These are phyloP conservation scores for Macrophya annulata DNA, from an alignment of 2,888 invertebrate genomes.

Conservation along the genomic window DNA sequence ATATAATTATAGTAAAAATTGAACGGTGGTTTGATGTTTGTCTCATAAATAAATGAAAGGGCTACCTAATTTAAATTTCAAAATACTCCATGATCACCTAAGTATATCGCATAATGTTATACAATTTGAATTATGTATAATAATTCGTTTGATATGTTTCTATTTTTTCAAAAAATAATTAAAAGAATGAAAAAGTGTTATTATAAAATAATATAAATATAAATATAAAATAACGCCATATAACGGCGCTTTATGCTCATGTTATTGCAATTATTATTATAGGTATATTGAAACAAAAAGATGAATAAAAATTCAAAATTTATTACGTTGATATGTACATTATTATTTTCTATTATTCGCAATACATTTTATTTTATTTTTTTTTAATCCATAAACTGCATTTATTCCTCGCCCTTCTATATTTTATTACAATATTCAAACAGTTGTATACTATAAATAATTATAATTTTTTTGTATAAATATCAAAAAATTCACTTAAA, in stretches of 20 bases:
- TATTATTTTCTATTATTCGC: constrained; percentile 24
- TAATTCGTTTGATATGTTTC: constrained; percentile 14
- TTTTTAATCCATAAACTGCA: not conserved
- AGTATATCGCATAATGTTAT: not conserved
- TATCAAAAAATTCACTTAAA: not conserved
- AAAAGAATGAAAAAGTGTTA: not conserved
- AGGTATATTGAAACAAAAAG: constrained; percentile 29
- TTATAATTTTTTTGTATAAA: too few species aligned
- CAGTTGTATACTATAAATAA: too few species aligned
- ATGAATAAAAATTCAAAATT: constrained; percentile 45
- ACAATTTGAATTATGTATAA: not conserved
- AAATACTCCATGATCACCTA: not conserved
- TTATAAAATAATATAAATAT: not conserved
- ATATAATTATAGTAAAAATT: not conserved
- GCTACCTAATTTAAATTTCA: not conserved
- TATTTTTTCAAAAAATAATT: constrained; percentile 19
- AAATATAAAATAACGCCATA: constrained; percentile 28
- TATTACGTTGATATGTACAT: constrained; percentile 12
- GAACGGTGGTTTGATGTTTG: not conserved
- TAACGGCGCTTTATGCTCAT: constrained; percentile 3
- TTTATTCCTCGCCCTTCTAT: not conserved
- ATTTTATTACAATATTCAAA: not conserved
- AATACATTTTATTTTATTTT: constrained; percentile 20
- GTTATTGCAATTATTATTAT: constrained; percentile 36
- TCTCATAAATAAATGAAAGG: not conserved